A percentile compares a stretch with the other conserved stretches of the same genome.
These are phyloP conservation scores for Gymnothorax javanicus DNA, from an alignment of 2,797 vertebrate genomes.

Conservation along the genomic window DNA sequence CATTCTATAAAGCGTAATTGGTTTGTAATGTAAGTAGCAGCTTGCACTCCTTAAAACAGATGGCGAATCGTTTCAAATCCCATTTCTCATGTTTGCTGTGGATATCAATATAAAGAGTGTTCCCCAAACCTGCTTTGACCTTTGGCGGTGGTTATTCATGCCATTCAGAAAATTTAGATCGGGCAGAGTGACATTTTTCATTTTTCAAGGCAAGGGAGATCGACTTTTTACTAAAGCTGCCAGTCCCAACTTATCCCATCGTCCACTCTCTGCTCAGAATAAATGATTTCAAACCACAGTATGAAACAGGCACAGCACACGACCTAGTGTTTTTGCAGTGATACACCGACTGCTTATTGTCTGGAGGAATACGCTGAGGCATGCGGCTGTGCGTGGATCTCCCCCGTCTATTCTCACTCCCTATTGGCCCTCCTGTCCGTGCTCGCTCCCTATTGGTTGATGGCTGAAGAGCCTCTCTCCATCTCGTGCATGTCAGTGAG, in stretches of 20 bases:
- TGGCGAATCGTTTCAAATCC: conserved; percentile 44
- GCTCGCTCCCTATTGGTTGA: conserved; percentile 56
- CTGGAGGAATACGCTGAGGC: conserved; percentile 49
- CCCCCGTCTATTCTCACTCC: background rate
- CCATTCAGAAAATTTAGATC: conserved; percentile 44
- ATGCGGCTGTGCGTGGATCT: conserved; percentile 50
- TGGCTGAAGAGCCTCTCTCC: conserved; percentile 51
- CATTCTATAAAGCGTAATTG: conserved; percentile 45
- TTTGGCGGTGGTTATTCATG: conserved; percentile 45
- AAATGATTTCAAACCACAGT: conserved; percentile 44
- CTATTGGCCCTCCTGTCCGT: conserved; percentile 39
- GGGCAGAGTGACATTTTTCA: conserved; percentile 48
- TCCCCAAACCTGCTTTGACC: conserved; percentile 53
- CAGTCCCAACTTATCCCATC: conserved; percentile 48
- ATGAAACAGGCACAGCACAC: conserved; percentile 46
- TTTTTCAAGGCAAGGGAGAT: conserved; percentile 40
- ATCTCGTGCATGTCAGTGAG: conserved; percentile 39
- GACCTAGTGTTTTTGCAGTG: conserved; percentile 53
- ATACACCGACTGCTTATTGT: conserved; percentile 55
- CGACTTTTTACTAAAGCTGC: conserved; percentile 41
- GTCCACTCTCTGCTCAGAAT: conserved; percentile 32
- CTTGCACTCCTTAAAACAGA: conserved; percentile 50
- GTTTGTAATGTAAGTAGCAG: conserved; percentile 41
- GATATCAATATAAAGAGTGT: conserved; percentile 42
- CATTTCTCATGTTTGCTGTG: conserved; percentile 48